Evolutionary conservation across 2,797 vertebrate species (phyloP).

Genomic region (Sparus aurata): DNA sequence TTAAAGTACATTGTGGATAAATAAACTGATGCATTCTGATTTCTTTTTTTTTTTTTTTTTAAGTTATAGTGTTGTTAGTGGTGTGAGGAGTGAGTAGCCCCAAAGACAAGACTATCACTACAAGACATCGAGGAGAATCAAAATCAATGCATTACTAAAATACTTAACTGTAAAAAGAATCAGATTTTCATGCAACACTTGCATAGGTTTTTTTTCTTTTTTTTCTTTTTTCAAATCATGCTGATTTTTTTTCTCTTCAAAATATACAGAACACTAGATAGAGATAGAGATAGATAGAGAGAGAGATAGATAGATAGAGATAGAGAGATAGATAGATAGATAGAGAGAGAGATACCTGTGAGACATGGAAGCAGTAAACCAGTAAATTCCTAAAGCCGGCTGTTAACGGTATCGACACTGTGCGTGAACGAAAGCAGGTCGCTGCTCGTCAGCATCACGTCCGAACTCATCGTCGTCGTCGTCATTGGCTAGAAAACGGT

Average conservation of each 20-base stretch:
- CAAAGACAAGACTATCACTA: slow-evolving; percentile 83
- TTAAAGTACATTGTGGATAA: slow-evolving; percentile 48
- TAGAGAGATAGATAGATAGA: too few species aligned
- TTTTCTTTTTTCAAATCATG: slow-evolving; percentile 81
- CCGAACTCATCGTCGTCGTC: slow-evolving; percentile 31
- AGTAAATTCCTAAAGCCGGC: slow-evolving; percentile 44
- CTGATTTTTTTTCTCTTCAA: slow-evolving; percentile 78
- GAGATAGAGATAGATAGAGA: slow-evolving; percentile 49
- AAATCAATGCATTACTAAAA: slow-evolving; percentile 84
- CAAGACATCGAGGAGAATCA: slow-evolving; percentile 81
- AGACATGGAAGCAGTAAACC: slow-evolving; percentile 80
- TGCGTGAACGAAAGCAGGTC: slow-evolving; percentile 37
- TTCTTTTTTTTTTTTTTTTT: slow-evolving; percentile 6
- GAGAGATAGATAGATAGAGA: too few species aligned
- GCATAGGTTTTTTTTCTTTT: slow-evolving; percentile 85
- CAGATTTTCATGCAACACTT: slow-evolving; percentile 89
- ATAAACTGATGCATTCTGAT: slow-evolving; percentile 54
- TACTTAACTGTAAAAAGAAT: slow-evolving; percentile 85
- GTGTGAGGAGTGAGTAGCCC: slow-evolving; percentile 78
- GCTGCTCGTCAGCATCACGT: slow-evolving; percentile 35
- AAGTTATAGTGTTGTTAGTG: slow-evolving; percentile 53
- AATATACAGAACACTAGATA: slow-evolving; percentile 87
- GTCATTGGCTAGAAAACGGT: slow-evolving; percentile 48
- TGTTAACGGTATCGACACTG: slow-evolving; percentile 43
- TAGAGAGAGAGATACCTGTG: slow-evolving; percentile 74